Percentiles rank a stretch among this genome's conserved stretches.
Evolutionary conservation across 1,140 invertebrate genomes (phyloP).

Genomic region (Theocolax elegans): DNA sequence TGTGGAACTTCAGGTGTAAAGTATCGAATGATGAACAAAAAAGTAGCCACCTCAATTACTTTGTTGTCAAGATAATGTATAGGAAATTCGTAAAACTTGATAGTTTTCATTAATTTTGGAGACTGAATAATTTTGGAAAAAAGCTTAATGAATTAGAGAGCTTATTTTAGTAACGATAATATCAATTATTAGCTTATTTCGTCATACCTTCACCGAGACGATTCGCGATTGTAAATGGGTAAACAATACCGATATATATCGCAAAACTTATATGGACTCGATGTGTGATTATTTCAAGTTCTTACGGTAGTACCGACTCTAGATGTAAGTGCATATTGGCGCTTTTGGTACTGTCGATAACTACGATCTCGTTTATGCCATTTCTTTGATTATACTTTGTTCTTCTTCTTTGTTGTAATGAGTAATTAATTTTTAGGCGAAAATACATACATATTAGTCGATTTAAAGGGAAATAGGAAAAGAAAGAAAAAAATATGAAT

Average conservation of each 20-base stretch:
- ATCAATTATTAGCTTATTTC: constrained; percentile 22
- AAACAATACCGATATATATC: constrained; percentile 38
- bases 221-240: constrained; percentile 42
- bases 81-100: too few species aligned
- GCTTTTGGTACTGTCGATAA: constrained; percentile 36
- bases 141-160: constrained; percentile 13
- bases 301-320: constrained; percentile 10
- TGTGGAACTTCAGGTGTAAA: too few species aligned
- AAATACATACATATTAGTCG: constrained; percentile 8
- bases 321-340: not conserved
- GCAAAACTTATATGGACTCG: constrained; percentile 43
- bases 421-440: constrained; percentile 18
- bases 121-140: constrained; percentile 7
- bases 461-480: not conserved
- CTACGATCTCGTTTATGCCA: constrained; percentile 54
- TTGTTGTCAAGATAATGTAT: too few species aligned
- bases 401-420: constrained; percentile 27
- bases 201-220: constrained; percentile 44
- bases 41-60: too few species aligned
- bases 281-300: constrained; percentile 47
- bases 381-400: constrained; percentile 42
- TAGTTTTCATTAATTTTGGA: too few species aligned
- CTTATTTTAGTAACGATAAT: not conserved
- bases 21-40: too few species aligned
- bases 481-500: not conserved